Percentiles rank a stretch among this genome's conserved stretches.
These are phyloP conservation scores for Eriosoma lanigerum DNA, from an alignment of 1,140 invertebrate genomes.

Conservation along the genomic window DNA sequence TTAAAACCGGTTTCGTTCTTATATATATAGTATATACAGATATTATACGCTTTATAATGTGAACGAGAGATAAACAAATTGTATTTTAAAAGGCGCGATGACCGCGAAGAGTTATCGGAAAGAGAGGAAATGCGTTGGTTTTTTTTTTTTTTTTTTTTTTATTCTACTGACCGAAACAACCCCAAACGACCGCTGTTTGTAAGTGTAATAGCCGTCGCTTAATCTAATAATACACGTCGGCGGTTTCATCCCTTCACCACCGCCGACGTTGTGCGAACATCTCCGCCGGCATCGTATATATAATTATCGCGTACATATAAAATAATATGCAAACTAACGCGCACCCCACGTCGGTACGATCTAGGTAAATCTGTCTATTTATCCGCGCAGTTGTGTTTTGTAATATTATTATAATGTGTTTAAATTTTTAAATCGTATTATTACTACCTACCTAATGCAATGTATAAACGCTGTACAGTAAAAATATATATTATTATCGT, in stretches of 20 bases:
- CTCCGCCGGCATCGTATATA: background rate
- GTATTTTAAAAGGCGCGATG: background rate
- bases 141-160: background rate
- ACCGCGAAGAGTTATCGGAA: background rate
- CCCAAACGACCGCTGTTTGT: constrained; percentile 21
- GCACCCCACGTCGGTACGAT: too few species aligned
- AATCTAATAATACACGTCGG: constrained; percentile 17
- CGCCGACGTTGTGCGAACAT: too few species aligned
- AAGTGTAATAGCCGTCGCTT: constrained; percentile 24
- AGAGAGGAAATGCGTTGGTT: background rate
- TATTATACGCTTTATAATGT: background rate
- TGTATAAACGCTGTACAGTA: too few species aligned
- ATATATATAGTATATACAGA: background rate
- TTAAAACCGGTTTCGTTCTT: too few species aligned
- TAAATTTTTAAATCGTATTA: too few species aligned
- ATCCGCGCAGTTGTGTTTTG: too few species aligned
- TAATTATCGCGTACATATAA: constrained; percentile 10
- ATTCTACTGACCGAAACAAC: background rate
- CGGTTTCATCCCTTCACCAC: constrained; percentile 5
- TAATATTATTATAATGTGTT: too few species aligned
- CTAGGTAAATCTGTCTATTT: too few species aligned
- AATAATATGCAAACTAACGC: too few species aligned
- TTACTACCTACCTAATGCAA: too few species aligned
- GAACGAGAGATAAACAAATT: too few species aligned
- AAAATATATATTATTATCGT: too few species aligned